Evolutionary conservation across 2,797 vertebrate genomes (phyloP).

Genomic region (Sitta carolinensis): DNA sequence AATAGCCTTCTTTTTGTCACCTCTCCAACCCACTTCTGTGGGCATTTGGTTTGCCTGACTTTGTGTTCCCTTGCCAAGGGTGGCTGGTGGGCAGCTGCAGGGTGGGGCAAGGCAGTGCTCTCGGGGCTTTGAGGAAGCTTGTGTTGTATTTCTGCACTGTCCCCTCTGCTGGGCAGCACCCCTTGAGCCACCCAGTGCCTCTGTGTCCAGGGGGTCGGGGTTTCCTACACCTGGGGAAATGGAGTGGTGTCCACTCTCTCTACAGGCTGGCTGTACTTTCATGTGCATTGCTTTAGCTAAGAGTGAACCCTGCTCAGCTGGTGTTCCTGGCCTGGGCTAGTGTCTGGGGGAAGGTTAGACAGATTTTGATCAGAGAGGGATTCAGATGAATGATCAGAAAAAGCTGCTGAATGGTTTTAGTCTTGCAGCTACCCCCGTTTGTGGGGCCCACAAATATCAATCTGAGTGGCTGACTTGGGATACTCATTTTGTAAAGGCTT

Average conservation of each 20-base stretch:
- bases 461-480: neutral
- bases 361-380: neutral
- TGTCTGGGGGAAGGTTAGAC: neutral
- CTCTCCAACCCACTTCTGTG: neutral
- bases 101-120: neutral
- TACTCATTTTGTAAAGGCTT: neutral
- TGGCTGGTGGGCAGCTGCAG: neutral
- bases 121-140: neutral
- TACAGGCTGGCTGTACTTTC: neutral
- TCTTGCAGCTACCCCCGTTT: neutral
- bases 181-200: neutral
- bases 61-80: neutral
- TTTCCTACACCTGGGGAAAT: neutral
- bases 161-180: neutral
- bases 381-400: neutral
- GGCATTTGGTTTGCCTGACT: neutral
- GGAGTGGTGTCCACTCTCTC: neutral
- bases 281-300: neutral
- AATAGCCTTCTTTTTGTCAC: neutral
- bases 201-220: neutral
- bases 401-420: neutral
- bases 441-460: rapidly evolving
- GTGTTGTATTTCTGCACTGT: neutral
- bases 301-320: neutral
- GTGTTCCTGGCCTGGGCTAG: neutral